Conservation (phyloP, 1,140 invertebrate genomes). For the Orchesella cincta region DNA sequence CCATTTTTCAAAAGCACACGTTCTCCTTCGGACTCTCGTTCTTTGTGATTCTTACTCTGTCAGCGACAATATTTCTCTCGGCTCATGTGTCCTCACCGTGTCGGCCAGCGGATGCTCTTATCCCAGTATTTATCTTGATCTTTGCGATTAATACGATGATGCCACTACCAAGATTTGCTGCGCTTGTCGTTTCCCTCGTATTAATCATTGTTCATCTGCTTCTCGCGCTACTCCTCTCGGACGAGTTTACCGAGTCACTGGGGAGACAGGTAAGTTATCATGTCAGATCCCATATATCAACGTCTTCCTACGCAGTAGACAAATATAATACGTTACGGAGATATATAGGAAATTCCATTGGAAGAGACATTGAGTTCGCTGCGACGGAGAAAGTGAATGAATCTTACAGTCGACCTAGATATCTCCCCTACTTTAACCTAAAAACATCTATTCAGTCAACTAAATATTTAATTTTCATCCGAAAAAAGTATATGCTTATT, state of each 20-base stretch:
- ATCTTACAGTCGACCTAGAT: too few species aligned
- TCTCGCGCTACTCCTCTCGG: conserved; percentile 50
- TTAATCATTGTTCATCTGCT: conserved; percentile 51
- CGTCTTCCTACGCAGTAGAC: too few species aligned
- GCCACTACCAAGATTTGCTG: conserved; percentile 49
- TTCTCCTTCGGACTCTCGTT: conserved; percentile 48
- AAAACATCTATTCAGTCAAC: too few species aligned
- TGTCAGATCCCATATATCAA: too few species aligned
- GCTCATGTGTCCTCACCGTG: conserved; percentile 35
- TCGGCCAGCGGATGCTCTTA: conserved; percentile 51
- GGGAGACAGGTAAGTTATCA: conserved; percentile 51
- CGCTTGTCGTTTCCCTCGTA: conserved; percentile 50
- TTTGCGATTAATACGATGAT: conserved; percentile 54
- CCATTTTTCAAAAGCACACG: conserved; percentile 47
- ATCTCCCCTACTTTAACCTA: too few species aligned
- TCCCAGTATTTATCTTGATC: conserved; percentile 53
- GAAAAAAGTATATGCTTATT: too few species aligned
- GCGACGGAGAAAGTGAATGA: too few species aligned
- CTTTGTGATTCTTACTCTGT: conserved; percentile 49
- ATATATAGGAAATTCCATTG: too few species aligned
- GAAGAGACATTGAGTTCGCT: too few species aligned
- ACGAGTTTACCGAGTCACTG: conserved; percentile 43
- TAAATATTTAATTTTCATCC: too few species aligned
- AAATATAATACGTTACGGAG: too few species aligned
- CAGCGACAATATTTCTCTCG: conserved; percentile 47